A percentile compares a stretch with the other conserved stretches of the same genome.
phyloP scores from a whole-genome alignment of 2,888 invertebrate genomes.

The Diadegma fenestrale region DNA sequence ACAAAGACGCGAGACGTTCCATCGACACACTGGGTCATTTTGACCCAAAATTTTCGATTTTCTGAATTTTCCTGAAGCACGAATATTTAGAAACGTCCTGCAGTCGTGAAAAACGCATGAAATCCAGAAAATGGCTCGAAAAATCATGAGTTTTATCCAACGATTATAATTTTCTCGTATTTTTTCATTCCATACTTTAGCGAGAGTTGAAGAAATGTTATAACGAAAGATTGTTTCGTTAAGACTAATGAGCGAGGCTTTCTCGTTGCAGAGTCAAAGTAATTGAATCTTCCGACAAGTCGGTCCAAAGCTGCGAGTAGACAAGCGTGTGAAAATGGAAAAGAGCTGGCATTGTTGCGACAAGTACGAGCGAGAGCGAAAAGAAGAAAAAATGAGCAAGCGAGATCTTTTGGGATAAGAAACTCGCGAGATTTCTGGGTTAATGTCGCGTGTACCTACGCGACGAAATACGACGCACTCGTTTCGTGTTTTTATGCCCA shows the following conservation, averaged over 20 bases:
- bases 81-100: too few relatives aligned
- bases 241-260: slow-evolving; percentile 1
- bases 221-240: slow-evolving; percentile 8
- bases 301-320: not conserved
- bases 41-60: not conserved
- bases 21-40: not conserved
- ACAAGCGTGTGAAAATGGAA: slow-evolving; percentile 48
- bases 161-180: not conserved
- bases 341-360: slow-evolving; percentile 50
- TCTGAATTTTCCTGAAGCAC: too few relatives aligned
- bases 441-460: slow-evolving; percentile 70
- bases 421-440: slow-evolving; percentile 70
- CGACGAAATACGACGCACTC: slow-evolving; percentile 63
- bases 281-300: slow-evolving; percentile 24
- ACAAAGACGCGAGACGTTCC: not conserved
- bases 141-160: not conserved
- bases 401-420: slow-evolving; percentile 51
- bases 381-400: slow-evolving; percentile 5
- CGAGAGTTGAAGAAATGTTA: not conserved
- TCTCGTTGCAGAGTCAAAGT: not conserved
- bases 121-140: not conserved
- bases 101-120: too few relatives aligned
- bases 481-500: slow-evolving; percentile 35
- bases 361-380: not conserved
- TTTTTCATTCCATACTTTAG: not conserved